phyloP scores from a whole-genome alignment of 2,888 invertebrate species.

The Apamea anceps region DNA sequence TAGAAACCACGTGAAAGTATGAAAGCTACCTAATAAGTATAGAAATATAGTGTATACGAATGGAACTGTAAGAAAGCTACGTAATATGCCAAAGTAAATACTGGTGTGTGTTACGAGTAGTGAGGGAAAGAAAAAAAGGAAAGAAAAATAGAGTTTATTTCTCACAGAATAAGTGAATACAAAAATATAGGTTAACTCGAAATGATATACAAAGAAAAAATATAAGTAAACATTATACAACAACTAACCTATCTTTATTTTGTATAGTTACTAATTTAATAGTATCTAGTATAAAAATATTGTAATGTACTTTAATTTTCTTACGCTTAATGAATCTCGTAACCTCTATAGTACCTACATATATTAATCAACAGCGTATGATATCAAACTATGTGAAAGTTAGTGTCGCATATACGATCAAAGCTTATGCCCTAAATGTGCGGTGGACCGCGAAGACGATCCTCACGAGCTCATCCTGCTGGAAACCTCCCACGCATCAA shows the following conservation, averaged over 20 bases:
- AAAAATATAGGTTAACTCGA: neutral
- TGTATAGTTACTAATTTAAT: neutral
- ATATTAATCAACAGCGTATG: conserved; percentile 13
- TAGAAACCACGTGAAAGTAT: neutral
- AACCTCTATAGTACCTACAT: neutral
- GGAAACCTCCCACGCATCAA: conserved; percentile 62
- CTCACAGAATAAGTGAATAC: neutral
- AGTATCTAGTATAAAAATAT: neutral
- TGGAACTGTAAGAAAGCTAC: neutral
- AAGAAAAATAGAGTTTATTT: neutral
- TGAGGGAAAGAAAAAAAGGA: neutral
- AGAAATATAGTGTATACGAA: neutral
- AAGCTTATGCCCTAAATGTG: conserved; percentile 59
- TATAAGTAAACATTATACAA: neutral
- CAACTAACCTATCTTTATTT: neutral
- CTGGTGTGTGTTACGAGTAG: neutral
- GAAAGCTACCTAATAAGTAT: neutral
- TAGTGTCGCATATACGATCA: conserved; percentile 62
- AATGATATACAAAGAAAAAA: no score
- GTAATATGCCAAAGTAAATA: neutral
- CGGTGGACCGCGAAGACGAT: conserved; percentile 49
- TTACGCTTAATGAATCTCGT: neutral
- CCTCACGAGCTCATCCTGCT: conserved; percentile 45
- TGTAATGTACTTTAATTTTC: neutral
- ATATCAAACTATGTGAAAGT: conserved; percentile 61